Percentiles rank a stretch among this genome's conserved stretches.
phyloP scores from a whole-genome alignment of 2,797 vertebrate genomes.

The Pteropus rufus region DNA sequence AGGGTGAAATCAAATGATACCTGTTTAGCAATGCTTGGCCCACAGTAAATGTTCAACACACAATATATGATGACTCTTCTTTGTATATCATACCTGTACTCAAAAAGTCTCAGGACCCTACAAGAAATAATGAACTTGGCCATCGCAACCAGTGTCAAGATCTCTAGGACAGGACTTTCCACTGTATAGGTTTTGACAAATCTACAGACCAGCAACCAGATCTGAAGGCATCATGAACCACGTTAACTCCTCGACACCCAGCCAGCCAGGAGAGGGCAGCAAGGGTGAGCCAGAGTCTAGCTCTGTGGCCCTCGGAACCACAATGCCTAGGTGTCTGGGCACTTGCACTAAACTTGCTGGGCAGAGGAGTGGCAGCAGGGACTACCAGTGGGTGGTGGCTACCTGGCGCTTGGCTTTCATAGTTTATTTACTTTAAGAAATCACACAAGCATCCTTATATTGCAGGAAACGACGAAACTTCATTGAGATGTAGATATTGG shows the following conservation, averaged over 20 bases:
- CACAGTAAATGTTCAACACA: background rate
- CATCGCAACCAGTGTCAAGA: background rate
- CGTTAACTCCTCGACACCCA: fast-evolving
- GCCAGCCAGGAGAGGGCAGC: slow-evolving; percentile 45
- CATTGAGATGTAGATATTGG: background rate
- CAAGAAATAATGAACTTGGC: background rate
- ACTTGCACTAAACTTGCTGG: background rate
- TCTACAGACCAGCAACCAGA: background rate
- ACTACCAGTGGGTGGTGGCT: background rate
- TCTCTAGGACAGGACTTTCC: background rate
- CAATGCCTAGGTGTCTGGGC: background rate
- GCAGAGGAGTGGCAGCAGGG: background rate
- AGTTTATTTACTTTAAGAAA: background rate
- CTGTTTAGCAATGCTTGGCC: background rate
- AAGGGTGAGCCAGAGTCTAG: background rate
- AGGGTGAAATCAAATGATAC: background rate
- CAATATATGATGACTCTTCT: background rate
- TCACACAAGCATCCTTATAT: background rate
- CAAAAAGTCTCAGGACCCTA: background rate
- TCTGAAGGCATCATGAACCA: background rate
- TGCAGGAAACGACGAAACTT: background rate
- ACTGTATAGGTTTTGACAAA: background rate
- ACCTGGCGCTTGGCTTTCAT: background rate
- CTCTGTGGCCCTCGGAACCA: fast-evolving
- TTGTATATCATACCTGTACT: background rate